phyloP scores from a whole-genome alignment of 53 echinoderm and acorn worm genomes.

The Holothuria scabra region DNA sequence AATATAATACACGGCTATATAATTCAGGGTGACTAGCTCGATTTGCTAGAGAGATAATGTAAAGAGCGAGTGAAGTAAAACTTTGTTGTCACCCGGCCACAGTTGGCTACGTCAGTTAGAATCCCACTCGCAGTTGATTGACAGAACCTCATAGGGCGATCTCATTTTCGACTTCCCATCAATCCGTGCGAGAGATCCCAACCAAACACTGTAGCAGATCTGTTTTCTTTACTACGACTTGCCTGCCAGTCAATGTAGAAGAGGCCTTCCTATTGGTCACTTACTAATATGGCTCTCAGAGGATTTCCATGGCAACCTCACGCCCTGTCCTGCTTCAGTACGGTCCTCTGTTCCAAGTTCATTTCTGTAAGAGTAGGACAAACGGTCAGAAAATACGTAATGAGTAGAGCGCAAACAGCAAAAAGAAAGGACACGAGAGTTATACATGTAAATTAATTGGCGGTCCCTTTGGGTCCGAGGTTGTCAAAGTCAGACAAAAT shows the following conservation, averaged over 20 bases:
- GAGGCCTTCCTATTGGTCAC: constrained; percentile 42
- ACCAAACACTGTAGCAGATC: constrained; percentile 58
- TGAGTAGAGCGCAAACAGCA: too few relatives aligned
- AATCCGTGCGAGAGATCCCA: constrained; percentile 52
- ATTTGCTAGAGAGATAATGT: too few relatives aligned
- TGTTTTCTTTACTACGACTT: constrained; percentile 52
- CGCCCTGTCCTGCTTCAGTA: constrained; percentile 28
- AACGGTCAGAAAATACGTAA: too few relatives aligned
- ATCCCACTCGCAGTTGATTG: constrained; percentile 58
- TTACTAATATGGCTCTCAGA: background rate
- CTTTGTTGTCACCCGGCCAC: constrained; percentile 34
- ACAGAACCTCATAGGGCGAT: constrained; percentile 62
- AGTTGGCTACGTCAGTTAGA: constrained; percentile 39
- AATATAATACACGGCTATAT: too few relatives aligned
- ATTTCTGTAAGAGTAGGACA: too few relatives aligned
- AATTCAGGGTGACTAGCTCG: too few relatives aligned
- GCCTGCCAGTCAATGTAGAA: constrained; percentile 50
- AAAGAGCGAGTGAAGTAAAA: background rate
- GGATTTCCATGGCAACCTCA: constrained; percentile 33
- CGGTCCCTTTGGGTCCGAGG: too few relatives aligned
- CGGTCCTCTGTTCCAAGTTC: too few relatives aligned
- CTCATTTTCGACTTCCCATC: constrained; percentile 66
- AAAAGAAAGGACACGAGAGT: too few relatives aligned
- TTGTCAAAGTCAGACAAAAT: too few relatives aligned
- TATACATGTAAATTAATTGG: too few relatives aligned